Base-by-base conservation (phyloP, 2,888 invertebrate species). In the Desoria tigrina region DNA sequence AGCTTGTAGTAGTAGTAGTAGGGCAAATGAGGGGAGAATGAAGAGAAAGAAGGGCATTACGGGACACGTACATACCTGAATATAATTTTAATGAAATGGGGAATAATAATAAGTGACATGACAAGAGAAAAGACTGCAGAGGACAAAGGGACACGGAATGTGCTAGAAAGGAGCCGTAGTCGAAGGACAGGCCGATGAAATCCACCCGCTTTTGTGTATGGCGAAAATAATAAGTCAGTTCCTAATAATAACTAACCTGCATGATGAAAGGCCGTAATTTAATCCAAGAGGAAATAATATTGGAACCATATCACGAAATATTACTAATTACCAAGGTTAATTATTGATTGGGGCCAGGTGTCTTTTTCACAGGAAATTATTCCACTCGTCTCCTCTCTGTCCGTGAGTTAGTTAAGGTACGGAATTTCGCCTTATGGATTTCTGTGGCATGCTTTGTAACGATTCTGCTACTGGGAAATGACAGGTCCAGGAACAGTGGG, bases 311-410 rank as follows among this genome's bases (percentile, higher is more conserved):
- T 70, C 68, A 70, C 64, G 69, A 68, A 70, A 72, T 74, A 72
- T 72, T 69, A 69, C 74, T 74, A 74, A 74, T 74, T 74, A 74
- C 68, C 61, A 65, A 65, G 61, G 65, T 72, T 74, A 72, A 74
- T 74, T 74, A 72, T 72, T 74, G 72, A 74, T 74, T 70, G 62
- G 24, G 45, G 60, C 68, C 74, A 74, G 74, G 72, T 74, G 73
- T 73, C 65, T 66, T 68, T 69, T 74, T 74, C 74, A 72, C 74
- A 74, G 72, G 71, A 72, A 74, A 70, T 72, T 68, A 72, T 71
- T 68, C 63, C 57, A 64, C 66, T 62, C 26, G 24, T 24, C 51
- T 51, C 2, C 3, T 26, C 21, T 24, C 6, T 45, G 9, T 45
- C 39, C 39, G 39, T 39, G 9, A 9, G 39, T 11, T 9, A 9